A percentile compares a stretch with the other conserved stretches of the same genome.
These are phyloP conservation scores for Drosophila eugracilis DNA, from an alignment of 1,140 invertebrate species.

Conservation along the genomic window DNA sequence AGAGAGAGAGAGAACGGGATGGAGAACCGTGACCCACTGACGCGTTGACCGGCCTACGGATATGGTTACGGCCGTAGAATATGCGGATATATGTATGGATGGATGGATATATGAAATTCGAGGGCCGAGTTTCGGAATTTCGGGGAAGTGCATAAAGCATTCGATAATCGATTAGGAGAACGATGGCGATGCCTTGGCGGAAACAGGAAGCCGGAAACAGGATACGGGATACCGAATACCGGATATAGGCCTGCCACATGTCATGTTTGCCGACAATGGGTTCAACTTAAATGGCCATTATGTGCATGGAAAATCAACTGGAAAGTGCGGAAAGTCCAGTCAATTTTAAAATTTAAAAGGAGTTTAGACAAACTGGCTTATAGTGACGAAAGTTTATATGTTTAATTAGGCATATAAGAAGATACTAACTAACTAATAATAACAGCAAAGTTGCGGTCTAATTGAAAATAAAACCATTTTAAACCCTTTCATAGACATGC, in stretches of 20 bases:
- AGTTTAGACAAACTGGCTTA: no score
- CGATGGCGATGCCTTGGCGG: constrained; percentile 2
- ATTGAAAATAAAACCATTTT: no score
- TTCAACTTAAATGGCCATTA: background rate
- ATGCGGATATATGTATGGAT: background rate
- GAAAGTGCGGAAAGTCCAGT: no score
- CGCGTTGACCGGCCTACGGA: constrained; percentile 44
- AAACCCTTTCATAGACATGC: no score
- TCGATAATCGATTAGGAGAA: constrained; percentile 37
- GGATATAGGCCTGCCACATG: constrained; percentile 20
- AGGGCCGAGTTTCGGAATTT: constrained; percentile 23
- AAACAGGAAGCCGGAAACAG: constrained; percentile 11
- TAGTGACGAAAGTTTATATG: no score
- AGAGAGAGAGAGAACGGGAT: background rate
- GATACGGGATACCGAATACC: constrained; percentile 12
- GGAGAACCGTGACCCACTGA: constrained; percentile 47
- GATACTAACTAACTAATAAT: no score
- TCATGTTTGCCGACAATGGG: constrained; percentile 7
- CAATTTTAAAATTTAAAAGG: no score
- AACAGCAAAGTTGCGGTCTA: no score
- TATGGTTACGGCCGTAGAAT: no score
- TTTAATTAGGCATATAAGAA: no score
- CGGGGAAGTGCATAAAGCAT: constrained; percentile 33
- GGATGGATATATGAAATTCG: constrained; percentile 20
- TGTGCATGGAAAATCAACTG: no score